Base-by-base conservation (phyloP, 2,797 vertebrate species). In the Triplophysa yarkandensis region DNA sequence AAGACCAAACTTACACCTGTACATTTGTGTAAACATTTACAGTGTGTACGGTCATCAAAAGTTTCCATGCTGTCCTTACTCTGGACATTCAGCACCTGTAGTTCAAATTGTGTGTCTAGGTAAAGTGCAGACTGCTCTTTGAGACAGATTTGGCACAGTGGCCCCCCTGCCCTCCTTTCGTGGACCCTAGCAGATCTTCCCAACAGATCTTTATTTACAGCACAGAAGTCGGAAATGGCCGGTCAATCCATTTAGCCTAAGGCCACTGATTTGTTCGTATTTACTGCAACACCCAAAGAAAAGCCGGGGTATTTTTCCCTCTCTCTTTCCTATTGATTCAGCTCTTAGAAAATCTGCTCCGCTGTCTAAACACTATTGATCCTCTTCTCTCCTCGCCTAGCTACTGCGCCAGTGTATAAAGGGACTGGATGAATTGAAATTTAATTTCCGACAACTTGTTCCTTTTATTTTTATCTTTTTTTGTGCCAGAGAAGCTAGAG, bases 361-460 rank as follows among this genome's bases (percentile, higher is more conserved):
- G 93, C 94, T 95, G 92, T 95, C 94, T 96, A 95, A 97, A 95
- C 93, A 93, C 92, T 95, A 94, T 95, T 94, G 95, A 96, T 96
- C 91, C 88, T 85, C 86, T 80, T 83, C 89, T 92, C 92, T 94
- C 88, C 87, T 90, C 88, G 86, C 90, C 88, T 89, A 92, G 90
- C 94, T 82, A 75, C 89, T 83, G 91, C 91, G 92, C 88, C 87
- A 91, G 92, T 93, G 92, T 93, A 93, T 93, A 94, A 94, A 95
- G 93, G 93, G 93, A 89, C 87, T 93, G 93, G 91, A 93, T 94
- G 93, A 95, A 95, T 94, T 94, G 94, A 95, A 94, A 95, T 95
- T 95, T 95, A 90, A 94, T 96, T 95, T 95, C 93, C 90, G 83
- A 94, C 94, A 94, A 92, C 93, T 95, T 94, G 92, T 94, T 95